Evolutionary conservation across 2,113 vertebrate genomes (phyloP), one percentile per base, ranked within the genome.

Genomic region (Istiophorus platypterus): DNA sequence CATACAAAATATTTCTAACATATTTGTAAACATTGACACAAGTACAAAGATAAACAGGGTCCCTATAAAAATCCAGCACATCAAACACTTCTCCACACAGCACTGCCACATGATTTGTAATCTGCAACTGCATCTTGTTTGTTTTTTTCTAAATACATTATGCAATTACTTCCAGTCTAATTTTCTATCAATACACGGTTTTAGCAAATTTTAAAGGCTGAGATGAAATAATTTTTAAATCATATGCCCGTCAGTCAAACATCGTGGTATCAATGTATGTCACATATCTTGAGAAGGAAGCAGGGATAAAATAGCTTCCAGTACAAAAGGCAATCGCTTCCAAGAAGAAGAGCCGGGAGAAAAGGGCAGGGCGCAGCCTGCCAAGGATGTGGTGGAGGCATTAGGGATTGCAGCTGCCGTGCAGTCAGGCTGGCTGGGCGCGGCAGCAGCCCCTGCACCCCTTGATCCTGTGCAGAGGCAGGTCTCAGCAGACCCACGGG

Each of bases 401-500:
- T 85, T 77, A 83, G 82, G 90, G 91, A 89, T 80, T 93, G 86
- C 85, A 89, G 86, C 89, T 89, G 90, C 91, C 78, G 67, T 64
- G 73, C 71, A 84, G 80, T 82, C 83, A 76, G 87, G 72, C 80
- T 83, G 89, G 91, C 88, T 84, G 87, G 86, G 82, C 34, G 78
- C 75, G 49, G 78, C 76, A 54, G 76, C 81, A 73, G 87, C 83
- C 80, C 89, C 88, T 72, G 82, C 82, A 71, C 81, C 86, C 94
- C 93, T 94, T 94, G 94, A 95, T 94, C 93, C 91, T 76, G 80
- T 63, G 17, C 90, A 86, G 89, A 93, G 92, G 92, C 91, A 77
- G 88, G 88, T 92, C 91, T 93, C 91, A 68, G 84, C 80, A 92
- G 91, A 89, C 92, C 90, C 58, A 37, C 4, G 63, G 86, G 85